Evolutionary conservation across 2,113 vertebrate species (phyloP).

Genomic region (Lamprotornis superbus): DNA sequence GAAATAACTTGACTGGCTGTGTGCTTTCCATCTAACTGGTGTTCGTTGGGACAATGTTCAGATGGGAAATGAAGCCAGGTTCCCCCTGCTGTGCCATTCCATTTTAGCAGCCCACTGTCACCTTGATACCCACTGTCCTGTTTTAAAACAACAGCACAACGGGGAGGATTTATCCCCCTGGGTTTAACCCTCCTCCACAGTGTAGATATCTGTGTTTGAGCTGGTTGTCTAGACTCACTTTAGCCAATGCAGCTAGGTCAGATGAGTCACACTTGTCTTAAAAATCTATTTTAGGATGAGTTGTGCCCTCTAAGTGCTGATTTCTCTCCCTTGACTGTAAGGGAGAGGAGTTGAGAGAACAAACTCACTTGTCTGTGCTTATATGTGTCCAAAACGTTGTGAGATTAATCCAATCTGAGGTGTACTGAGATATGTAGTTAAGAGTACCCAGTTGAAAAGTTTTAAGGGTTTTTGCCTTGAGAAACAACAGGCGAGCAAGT

Average conservation of each 20-base stretch:
- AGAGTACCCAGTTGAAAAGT: background rate
- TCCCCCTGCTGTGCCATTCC: background rate
- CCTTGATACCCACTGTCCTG: background rate
- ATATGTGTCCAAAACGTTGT: background rate
- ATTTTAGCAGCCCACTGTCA: background rate
- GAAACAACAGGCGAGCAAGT: background rate
- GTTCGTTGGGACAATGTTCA: background rate
- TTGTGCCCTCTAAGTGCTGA: background rate
- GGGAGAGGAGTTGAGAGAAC: background rate
- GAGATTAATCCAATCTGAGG: background rate
- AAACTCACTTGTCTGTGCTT: background rate
- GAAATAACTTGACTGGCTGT: background rate
- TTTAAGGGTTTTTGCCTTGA: background rate
- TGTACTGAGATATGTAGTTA: background rate
- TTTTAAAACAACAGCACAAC: background rate
- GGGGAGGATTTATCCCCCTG: background rate
- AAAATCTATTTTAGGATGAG: conserved; percentile 11
- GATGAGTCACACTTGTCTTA: conserved; percentile 35
- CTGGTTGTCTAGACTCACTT: conserved; percentile 12
- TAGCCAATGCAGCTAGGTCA: conserved; percentile 24
- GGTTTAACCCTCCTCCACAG: background rate
- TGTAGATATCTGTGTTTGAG: background rate
- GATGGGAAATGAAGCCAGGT: background rate
- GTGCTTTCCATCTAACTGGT: background rate
- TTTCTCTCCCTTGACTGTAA: background rate